phyloP scores from a whole-genome alignment of 2,113 vertebrate species.

The Megatriorchis doriae region DNA sequence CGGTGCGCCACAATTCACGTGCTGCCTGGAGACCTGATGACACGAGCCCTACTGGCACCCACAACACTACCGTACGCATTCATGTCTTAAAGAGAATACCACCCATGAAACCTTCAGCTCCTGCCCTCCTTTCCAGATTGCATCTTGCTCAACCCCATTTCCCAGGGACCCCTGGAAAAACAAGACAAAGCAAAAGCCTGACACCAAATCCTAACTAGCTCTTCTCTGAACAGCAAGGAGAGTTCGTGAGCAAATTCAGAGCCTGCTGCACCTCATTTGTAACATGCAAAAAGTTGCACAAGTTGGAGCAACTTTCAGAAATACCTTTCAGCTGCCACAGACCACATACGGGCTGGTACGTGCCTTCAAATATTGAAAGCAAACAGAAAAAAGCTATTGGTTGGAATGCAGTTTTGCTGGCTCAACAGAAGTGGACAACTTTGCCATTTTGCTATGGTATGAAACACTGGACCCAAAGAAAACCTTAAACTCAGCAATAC shows the following conservation, averaged over 20 bases:
- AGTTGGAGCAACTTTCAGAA: background rate
- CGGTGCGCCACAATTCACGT: background rate
- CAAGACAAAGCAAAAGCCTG: background rate
- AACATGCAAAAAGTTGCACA: background rate
- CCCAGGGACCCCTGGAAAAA: background rate
- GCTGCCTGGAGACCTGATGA: background rate
- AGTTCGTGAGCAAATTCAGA: background rate
- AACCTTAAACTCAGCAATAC: background rate
- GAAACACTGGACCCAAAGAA: background rate
- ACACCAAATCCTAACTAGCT: background rate
- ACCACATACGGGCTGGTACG: fast-evolving
- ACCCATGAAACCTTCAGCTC: background rate
- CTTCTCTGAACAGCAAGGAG: background rate
- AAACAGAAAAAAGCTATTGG: background rate
- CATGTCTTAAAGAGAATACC: background rate
- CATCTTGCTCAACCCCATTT: background rate
- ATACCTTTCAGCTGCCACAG: background rate
- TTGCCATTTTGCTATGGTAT: fast-evolving
- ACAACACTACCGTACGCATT: background rate
- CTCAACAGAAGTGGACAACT: background rate
- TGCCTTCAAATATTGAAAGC: background rate
- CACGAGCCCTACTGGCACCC: constrained; percentile 10
- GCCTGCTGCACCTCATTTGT: background rate
- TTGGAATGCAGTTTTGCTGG: background rate
- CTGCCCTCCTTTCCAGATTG: background rate